A percentile compares a stretch with the other conserved stretches of the same genome.
Conservation (phyloP, 1,140 invertebrate genomes). For the Globodera rostochiensis region DNA sequence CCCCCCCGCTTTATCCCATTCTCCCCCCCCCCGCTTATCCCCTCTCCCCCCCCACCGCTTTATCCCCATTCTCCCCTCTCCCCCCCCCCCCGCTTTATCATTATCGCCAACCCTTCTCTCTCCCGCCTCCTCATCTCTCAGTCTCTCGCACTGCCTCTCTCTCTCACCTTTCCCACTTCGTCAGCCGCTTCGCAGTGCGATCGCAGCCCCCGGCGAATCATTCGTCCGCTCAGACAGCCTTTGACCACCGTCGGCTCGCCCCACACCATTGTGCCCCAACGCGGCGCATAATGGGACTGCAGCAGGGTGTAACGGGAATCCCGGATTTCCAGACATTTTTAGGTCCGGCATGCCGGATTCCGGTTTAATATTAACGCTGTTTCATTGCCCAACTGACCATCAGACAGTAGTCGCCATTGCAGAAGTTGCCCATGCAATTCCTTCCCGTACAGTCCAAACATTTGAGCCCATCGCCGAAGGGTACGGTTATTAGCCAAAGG, state of each 20-base stretch:
- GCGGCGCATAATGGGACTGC: slow-evolving; percentile 54
- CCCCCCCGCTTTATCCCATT: no score
- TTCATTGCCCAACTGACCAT: slow-evolving; percentile 12
- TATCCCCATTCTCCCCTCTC: no score
- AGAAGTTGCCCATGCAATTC: slow-evolving; percentile 61
- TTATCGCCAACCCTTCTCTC: no score
- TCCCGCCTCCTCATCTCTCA: no score
- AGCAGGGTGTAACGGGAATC: not conserved
- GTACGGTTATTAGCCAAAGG: not conserved
- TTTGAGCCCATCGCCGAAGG: slow-evolving; percentile 40
- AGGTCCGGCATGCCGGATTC: no score
- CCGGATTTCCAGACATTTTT: no score
- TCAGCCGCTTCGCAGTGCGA: slow-evolving; percentile 57
- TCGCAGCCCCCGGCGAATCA: slow-evolving; percentile 54
- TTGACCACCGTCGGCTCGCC: slow-evolving; percentile 61
- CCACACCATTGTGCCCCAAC: slow-evolving; percentile 58
- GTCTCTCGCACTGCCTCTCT: not conserved
- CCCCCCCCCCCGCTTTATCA: no score
- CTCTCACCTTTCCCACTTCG: slow-evolving; percentile 23
- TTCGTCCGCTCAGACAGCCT: slow-evolving; percentile 58
- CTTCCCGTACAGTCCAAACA: slow-evolving; percentile 60
- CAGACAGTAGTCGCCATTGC: slow-evolving; percentile 59
- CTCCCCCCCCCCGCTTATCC: no score
- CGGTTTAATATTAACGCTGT: not conserved
- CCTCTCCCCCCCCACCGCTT: no score